Conservation (phyloP, 2,113 vertebrate species). For the Bos javanicus region DNA sequence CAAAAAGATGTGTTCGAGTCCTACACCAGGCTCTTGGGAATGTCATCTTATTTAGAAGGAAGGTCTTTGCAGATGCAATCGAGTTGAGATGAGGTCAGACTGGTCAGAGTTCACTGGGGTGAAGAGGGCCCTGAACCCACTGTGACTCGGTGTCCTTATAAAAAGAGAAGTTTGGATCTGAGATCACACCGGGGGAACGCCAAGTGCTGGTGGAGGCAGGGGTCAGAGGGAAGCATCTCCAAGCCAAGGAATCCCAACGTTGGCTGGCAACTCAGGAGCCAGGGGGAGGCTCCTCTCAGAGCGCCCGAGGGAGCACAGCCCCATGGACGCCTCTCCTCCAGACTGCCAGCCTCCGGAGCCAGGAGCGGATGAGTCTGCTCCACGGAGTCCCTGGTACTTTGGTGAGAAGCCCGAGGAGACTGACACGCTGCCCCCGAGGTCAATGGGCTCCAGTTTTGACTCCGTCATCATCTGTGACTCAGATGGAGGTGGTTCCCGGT, state of each 20-base stretch:
- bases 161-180: neutral
- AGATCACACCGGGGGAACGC: neutral
- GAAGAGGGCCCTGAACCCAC: neutral
- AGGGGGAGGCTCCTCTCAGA: neutral
- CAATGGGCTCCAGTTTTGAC: neutral
- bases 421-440: neutral
- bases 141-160: neutral
- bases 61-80: neutral
- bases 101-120: neutral
- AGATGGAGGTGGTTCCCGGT: neutral
- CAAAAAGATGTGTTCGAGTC: neutral
- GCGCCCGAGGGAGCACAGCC: neutral
- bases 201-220: neutral
- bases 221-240: neutral
- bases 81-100: neutral
- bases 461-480: neutral
- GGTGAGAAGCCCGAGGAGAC: neutral
- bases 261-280: neutral
- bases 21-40: neutral
- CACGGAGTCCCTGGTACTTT: neutral
- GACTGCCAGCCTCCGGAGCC: neutral
- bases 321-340: neutral
- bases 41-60: slow-evolving; percentile 4
- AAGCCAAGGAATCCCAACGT: neutral
- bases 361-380: neutral